Conservation (phyloP, 2,888 invertebrate species). For the Spialia ferax region DNA sequence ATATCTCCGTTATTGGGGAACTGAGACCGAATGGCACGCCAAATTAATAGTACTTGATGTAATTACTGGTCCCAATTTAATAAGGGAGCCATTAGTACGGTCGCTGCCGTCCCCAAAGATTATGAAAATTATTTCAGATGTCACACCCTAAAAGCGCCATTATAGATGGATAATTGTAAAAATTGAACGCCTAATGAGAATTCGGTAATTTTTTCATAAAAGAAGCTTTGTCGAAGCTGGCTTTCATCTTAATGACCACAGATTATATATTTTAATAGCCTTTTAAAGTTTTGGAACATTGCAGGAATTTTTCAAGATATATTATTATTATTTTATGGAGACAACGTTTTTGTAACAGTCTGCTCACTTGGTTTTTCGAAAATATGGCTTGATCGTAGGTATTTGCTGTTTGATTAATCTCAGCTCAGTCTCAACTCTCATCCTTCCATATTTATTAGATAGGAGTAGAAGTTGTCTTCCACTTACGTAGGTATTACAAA, state of each 20-base stretch:
- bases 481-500: too few species aligned
- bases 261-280: slow-evolving; percentile 11
- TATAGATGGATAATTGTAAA: slow-evolving; percentile 61
- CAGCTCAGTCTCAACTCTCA: too few species aligned
- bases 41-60: slow-evolving; percentile 78
- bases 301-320: neutral
- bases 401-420: too few species aligned
- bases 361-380: too few species aligned
- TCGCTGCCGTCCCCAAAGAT: slow-evolving; percentile 56
- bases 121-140: slow-evolving; percentile 67
- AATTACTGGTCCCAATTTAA: slow-evolving; percentile 73
- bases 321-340: neutral
- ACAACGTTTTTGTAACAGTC: too few species aligned
- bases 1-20: slow-evolving; percentile 58
- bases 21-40: slow-evolving; percentile 67
- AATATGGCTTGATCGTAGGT: too few species aligned
- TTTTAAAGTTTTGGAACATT: neutral
- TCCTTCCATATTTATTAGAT: too few species aligned
- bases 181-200: slow-evolving; percentile 33
- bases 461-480: too few species aligned
- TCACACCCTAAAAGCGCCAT: slow-evolving; percentile 64
- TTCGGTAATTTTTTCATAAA: slow-evolving; percentile 18
- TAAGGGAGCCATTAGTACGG: slow-evolving; percentile 70
- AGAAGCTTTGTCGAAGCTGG: slow-evolving; percentile 18
- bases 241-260: slow-evolving; percentile 32